Evolutionary conservation across 2,888 invertebrate genomes (phyloP).

Genomic region (Aproaerema taeniolella): DNA sequence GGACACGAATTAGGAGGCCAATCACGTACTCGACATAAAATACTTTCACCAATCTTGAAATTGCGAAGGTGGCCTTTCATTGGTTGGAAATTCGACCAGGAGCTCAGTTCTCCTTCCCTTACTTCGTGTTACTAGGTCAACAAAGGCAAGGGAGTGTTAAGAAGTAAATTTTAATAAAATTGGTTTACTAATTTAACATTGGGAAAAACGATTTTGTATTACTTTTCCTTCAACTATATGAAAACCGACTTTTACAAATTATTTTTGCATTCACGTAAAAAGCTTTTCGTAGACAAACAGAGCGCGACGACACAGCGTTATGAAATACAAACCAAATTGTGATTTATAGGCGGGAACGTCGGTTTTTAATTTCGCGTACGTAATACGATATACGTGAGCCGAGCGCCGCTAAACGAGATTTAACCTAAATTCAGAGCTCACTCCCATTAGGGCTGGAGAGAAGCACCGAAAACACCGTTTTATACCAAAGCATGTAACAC

Average conservation of each 20-base stretch:
- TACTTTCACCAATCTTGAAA: conserved; percentile 32
- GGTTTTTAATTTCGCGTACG: conserved; percentile 39
- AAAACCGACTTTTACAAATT: too few relatives aligned
- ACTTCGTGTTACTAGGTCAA: too few relatives aligned
- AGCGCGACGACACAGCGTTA: conserved; percentile 18
- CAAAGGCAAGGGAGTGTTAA: too few relatives aligned
- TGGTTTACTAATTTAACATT: too few relatives aligned
- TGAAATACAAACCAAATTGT: conserved; percentile 30
- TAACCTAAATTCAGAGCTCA: conserved; percentile 26
- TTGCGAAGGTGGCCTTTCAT: background rate
- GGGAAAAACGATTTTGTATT: too few relatives aligned
- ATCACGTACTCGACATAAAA: conserved; percentile 45
- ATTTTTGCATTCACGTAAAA: too few relatives aligned
- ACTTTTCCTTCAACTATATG: too few relatives aligned
- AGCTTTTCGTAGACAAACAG: too few relatives aligned
- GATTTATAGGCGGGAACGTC: conserved; percentile 27
- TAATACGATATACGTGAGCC: conserved; percentile 29
- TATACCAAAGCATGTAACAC: background rate
- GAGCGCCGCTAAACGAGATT: conserved; percentile 23
- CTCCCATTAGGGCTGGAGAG: background rate
- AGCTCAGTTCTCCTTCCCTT: too few relatives aligned
- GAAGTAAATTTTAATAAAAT: too few relatives aligned
- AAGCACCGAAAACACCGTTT: background rate
- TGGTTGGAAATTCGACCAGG: too few relatives aligned
- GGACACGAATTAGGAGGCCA: conserved; percentile 25